These are phyloP conservation scores for Anser brachyrhynchus DNA, from an alignment of 2,113 vertebrate genomes.

Conservation along the genomic window DNA sequence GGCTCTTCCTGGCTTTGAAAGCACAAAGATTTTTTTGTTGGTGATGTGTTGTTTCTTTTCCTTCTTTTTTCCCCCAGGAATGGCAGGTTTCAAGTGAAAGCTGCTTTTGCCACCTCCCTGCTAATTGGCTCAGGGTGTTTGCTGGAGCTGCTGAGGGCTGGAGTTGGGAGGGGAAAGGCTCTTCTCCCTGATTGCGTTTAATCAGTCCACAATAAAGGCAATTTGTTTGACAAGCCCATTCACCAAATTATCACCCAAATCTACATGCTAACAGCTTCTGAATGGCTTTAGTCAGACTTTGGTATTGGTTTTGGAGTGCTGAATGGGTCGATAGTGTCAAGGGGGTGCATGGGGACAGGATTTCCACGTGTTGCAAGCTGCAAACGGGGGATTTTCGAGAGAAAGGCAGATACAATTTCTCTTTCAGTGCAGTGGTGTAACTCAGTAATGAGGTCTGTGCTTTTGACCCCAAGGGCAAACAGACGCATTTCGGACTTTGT, in stretches of 20 bases:
- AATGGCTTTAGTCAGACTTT: conserved; percentile 44
- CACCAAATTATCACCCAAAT: conserved; percentile 64
- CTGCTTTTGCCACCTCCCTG: conserved; percentile 62
- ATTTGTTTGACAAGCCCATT: conserved; percentile 73
- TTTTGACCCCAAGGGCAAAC: not conserved
- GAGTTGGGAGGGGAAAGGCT: conserved; percentile 14
- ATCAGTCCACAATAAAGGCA: conserved; percentile 65
- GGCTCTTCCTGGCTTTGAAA: not conserved
- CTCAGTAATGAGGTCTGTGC: not conserved
- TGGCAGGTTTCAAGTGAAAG: conserved; percentile 56
- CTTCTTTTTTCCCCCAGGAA: not conserved
- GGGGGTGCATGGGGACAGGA: not conserved
- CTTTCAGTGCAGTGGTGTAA: not conserved
- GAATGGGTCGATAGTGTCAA: conserved; percentile 2
- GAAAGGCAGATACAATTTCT: not conserved
- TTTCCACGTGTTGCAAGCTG: not conserved
- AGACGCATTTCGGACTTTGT: not conserved
- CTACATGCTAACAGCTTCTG: conserved; percentile 59
- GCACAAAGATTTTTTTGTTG: not conserved
- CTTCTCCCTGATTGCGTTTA: conserved; percentile 58
- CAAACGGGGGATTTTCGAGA: not conserved
- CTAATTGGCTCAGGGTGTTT: conserved; percentile 70
- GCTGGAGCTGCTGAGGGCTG: conserved; percentile 52
- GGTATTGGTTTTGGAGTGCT: conserved; percentile 12
- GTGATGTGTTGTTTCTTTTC: not conserved